These are phyloP conservation scores for Falco naumanni DNA, from an alignment of 2,797 vertebrate genomes.

Conservation along the genomic window DNA sequence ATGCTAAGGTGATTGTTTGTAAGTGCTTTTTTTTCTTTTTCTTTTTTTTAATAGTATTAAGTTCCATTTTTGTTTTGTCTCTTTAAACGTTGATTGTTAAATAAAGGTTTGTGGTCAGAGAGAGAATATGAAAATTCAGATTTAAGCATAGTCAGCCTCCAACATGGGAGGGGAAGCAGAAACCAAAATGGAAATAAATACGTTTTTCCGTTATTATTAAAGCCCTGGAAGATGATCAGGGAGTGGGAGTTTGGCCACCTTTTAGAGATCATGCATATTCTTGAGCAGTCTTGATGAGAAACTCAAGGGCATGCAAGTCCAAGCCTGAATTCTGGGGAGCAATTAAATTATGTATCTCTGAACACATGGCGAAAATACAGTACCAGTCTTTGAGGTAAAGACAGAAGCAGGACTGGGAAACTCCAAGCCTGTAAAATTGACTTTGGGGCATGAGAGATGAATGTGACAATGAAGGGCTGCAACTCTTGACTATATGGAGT, in stretches of 20 bases:
- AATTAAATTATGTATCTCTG: background rate
- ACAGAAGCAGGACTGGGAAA: background rate
- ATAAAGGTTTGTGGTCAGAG: background rate
- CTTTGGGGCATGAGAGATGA: background rate
- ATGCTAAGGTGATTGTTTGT: background rate
- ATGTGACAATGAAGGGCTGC: background rate
- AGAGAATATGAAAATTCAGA: background rate
- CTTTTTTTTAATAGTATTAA: background rate
- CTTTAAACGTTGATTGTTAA: background rate
- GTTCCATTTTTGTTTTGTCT: slow-evolving; percentile 21
- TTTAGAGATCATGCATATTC: background rate
- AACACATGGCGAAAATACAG: background rate
- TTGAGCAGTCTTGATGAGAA: background rate
- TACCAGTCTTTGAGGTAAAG: background rate
- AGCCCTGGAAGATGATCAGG: background rate
- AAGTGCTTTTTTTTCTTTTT: background rate
- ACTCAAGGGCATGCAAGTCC: background rate
- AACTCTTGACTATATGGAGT: background rate
- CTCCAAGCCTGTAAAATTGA: background rate
- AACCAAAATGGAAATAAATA: background rate
- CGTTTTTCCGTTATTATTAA: background rate
- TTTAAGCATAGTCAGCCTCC: background rate
- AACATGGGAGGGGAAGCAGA: background rate
- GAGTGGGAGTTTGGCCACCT: background rate
- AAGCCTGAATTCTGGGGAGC: background rate